phyloP scores from a whole-genome alignment of 2,113 vertebrate species.

The Caretta caretta region DNA sequence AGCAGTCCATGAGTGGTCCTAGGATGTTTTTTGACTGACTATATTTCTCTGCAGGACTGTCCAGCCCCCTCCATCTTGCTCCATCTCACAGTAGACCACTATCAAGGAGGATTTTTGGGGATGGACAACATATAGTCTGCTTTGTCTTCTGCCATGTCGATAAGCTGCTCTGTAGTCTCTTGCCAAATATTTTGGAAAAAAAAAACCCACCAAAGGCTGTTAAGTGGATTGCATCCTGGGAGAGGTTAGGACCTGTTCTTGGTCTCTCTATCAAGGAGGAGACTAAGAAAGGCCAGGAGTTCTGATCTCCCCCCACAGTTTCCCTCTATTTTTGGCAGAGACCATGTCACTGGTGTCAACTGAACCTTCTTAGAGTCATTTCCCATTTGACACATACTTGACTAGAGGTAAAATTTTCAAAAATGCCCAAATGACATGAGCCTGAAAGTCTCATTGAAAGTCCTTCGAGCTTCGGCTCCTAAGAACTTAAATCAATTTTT shows the following conservation, averaged over 20 bases:
- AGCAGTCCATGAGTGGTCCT: not conserved
- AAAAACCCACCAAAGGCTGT: not conserved
- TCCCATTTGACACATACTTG: not conserved
- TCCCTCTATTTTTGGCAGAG: not conserved
- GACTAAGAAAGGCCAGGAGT: not conserved
- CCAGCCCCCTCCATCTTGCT: slow-evolving; percentile 6
- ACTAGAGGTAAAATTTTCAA: not conserved
- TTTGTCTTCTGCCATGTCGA: not conserved
- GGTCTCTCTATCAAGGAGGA: not conserved
- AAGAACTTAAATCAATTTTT: no score
- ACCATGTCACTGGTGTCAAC: not conserved
- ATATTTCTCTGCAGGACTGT: not conserved
- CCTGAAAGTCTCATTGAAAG: not conserved
- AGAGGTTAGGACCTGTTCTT: not conserved
- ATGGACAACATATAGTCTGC: slow-evolving; percentile 10
- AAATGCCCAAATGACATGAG: not conserved
- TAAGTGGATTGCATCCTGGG: not conserved
- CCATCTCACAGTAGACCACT: not conserved
- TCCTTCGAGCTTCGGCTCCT: not conserved
- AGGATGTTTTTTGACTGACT: not conserved
- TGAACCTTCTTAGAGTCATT: not conserved
- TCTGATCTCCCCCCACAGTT: not conserved
- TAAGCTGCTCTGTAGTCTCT: slow-evolving; percentile 18
- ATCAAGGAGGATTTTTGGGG: not conserved
- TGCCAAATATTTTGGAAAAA: slow-evolving; percentile 16